Conservation (phyloP, 1,140 invertebrate genomes). For the Drosophila seguyi region DNA sequence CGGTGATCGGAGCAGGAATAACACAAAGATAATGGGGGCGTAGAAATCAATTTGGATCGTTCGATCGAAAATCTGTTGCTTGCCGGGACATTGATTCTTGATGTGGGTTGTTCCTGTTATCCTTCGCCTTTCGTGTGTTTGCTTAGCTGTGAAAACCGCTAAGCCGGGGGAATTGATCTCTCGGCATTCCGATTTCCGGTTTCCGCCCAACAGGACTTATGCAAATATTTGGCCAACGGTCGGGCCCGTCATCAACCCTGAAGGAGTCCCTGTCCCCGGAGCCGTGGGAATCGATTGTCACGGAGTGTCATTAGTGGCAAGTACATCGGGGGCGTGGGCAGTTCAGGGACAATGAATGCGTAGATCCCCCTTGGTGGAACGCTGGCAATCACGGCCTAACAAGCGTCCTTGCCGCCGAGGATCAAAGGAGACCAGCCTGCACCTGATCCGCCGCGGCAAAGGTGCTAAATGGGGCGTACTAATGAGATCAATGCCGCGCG, state of each 20-base stretch:
- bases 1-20: not conserved
- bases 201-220: constrained; percentile 64
- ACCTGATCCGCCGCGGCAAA: constrained; percentile 68
- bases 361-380: not conserved
- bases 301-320: constrained; percentile 45
- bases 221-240: constrained; percentile 68
- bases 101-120: constrained; percentile 41
- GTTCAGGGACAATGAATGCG: constrained; percentile 23
- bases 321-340: constrained; percentile 19
- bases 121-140: constrained; percentile 36
- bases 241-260: not conserved
- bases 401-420: constrained; percentile 20
- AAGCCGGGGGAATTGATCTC: constrained; percentile 7
- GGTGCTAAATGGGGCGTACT: constrained; percentile 84
- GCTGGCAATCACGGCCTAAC: constrained; percentile 15
- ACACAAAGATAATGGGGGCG: constrained; percentile 17
- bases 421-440: constrained; percentile 54
- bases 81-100: constrained; percentile 25
- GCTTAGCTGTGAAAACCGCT: constrained; percentile 69
- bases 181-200: constrained; percentile 50
- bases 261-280: not conserved
- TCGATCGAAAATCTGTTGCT: constrained; percentile 64
- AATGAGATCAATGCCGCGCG: constrained; percentile 75
- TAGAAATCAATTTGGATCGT: constrained; percentile 65
- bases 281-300: constrained; percentile 33